phyloP scores from a whole-genome alignment of 2,888 invertebrate genomes.

The Lasius platythorax region DNA sequence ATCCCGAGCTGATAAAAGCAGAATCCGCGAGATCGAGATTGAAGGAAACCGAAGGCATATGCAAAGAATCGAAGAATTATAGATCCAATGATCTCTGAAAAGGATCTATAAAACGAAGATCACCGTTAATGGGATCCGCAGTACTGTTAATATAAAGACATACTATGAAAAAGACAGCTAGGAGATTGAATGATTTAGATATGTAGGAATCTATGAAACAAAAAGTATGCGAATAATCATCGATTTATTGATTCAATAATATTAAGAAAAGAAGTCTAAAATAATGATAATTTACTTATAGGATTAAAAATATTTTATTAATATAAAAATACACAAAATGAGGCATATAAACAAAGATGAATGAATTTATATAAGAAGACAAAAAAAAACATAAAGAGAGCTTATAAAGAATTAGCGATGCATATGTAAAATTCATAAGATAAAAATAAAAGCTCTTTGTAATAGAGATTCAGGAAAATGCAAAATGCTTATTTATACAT shows the following conservation, averaged over 20 bases:
- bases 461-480: not conserved
- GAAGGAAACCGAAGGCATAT: not conserved
- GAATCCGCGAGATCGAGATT: constrained; percentile 26
- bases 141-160: not conserved
- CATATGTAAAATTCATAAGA: not conserved
- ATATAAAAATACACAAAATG: not conserved
- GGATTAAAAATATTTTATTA: not conserved
- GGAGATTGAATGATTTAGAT: not conserved
- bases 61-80: constrained; percentile 14
- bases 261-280: not conserved
- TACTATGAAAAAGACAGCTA: not conserved
- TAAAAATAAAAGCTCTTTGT: not conserved
- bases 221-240: not conserved
- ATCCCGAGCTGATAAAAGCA: constrained; percentile 13
- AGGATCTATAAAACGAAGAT: constrained; percentile 19
- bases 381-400: no score
- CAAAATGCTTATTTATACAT: not conserved
- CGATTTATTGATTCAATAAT: not conserved
- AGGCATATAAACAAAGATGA: no score
- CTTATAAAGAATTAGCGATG: not conserved
- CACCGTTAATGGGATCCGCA: not conserved
- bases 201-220: no score
- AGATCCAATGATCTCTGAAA: not conserved
- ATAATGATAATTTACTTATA: not conserved
- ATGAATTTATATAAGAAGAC: not conserved